Evolutionary conservation across 2,888 invertebrate species (phyloP).

Genomic region (Cephus runcator): DNA sequence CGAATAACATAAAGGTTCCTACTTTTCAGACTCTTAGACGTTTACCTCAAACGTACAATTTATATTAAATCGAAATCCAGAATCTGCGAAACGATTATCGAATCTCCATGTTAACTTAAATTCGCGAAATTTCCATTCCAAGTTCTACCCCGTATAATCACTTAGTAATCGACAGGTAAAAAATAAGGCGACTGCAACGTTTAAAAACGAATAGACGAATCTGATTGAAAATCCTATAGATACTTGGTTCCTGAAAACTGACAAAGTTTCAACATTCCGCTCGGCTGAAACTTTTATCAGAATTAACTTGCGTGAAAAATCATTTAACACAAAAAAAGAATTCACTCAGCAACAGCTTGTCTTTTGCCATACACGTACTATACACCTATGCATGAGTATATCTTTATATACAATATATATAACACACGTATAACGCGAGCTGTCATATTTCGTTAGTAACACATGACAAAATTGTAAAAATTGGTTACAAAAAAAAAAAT

Average conservation of each 20-base stretch:
- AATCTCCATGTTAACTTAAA: background rate
- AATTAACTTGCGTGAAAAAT: background rate
- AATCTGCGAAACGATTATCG: background rate
- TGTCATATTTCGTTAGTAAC: no score
- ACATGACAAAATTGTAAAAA: no score
- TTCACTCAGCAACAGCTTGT: background rate
- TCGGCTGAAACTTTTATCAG: background rate
- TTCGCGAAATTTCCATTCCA: background rate
- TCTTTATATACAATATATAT: no score
- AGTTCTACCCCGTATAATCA: background rate
- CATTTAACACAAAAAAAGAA: background rate
- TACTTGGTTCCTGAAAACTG: background rate
- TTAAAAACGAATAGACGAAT: background rate
- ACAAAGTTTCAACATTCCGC: background rate
- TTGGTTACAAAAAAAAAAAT: no score
- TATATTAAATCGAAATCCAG: background rate
- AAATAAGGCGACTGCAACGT: background rate
- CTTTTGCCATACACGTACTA: no score
- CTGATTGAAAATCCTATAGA: background rate
- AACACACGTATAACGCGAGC: no score
- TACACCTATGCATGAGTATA: no score
- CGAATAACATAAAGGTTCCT: background rate
- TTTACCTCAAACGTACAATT: background rate
- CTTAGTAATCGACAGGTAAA: background rate
- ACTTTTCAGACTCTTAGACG: no score